Conservation (phyloP, 2,888 invertebrate genomes). For the Cyaniris semiargus region DNA sequence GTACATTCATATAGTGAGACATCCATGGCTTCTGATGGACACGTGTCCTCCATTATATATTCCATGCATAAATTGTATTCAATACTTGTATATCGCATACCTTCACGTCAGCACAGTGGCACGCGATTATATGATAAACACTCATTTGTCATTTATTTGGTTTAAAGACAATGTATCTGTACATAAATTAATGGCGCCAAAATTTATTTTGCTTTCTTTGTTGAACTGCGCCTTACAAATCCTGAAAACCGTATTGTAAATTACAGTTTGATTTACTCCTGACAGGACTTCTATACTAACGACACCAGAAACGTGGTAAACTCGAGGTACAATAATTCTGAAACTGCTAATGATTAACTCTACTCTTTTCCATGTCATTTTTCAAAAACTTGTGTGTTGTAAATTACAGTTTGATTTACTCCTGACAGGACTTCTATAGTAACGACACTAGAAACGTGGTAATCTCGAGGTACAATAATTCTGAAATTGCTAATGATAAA, state of each 20-base stretch:
- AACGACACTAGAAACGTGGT: too few relatives aligned
- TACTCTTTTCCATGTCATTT: too few relatives aligned
- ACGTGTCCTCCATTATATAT: conserved; percentile 31
- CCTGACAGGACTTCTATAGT: too few relatives aligned
- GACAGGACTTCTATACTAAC: neutral
- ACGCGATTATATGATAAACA: conserved; percentile 30
- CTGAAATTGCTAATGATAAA: too few relatives aligned
- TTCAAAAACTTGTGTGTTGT: too few relatives aligned
- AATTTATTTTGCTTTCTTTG: neutral
- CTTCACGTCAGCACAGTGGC: conserved; percentile 24
- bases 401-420: too few relatives aligned
- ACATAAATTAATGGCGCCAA: neutral
- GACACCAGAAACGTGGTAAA: neutral
- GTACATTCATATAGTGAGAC: conserved; percentile 18
- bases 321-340: neutral
- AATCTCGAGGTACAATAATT: too few relatives aligned
- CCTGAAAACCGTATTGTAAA: neutral
- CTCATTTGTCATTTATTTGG: conserved; percentile 25
- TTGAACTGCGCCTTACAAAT: neutral
- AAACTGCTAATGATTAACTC: too few relatives aligned
- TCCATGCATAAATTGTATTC: conserved; percentile 31
- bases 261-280: neutral
- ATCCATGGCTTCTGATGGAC: conserved; percentile 32
- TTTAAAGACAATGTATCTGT: conserved; percentile 13
- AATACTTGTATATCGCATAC: conserved; percentile 26